Percentiles rank a stretch among this genome's conserved stretches.
phyloP scores from a whole-genome alignment of 2,888 invertebrate species.

The Melikaiella ostensackeni region DNA sequence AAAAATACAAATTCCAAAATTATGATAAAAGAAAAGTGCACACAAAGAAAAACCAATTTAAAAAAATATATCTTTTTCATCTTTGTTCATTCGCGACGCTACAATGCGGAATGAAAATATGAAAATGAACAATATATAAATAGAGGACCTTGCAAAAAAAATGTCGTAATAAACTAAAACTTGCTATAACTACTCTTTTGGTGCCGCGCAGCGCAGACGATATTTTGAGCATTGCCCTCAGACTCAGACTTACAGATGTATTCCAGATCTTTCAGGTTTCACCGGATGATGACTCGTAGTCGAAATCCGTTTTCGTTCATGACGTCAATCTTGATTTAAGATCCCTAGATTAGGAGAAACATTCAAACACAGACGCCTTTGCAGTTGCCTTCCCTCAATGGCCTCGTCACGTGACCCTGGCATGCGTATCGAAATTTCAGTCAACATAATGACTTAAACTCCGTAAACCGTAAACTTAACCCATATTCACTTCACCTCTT shows the following conservation, averaged over 20 bases:
- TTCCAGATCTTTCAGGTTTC: too few relatives aligned
- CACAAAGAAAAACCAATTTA: too few relatives aligned
- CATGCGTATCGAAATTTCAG: conserved; percentile 12
- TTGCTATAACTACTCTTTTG: neutral
- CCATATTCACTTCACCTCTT: neutral
- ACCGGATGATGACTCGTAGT: neutral
- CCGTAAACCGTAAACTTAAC: neutral
- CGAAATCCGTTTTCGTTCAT: conserved; percentile 14
- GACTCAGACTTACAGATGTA: neutral
- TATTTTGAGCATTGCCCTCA: conserved; percentile 4
- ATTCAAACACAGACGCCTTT: neutral
- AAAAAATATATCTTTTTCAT: too few relatives aligned
- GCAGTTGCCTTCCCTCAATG: neutral
- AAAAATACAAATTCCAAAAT: too few relatives aligned
- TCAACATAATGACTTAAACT: neutral
- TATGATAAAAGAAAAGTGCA: too few relatives aligned
- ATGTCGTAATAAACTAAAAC: neutral
- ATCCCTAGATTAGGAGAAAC: conserved; percentile 23
- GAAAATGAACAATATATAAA: neutral
- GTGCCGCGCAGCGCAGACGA: neutral
- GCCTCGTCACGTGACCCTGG: conserved; percentile 20
- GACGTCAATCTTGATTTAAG: conserved; percentile 30
- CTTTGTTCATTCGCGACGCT: neutral
- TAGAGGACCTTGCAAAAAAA: neutral
- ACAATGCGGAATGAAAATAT: neutral